Base-by-base conservation (phyloP, 2,888 invertebrate species). In the Syrphus vitripennis region DNA sequence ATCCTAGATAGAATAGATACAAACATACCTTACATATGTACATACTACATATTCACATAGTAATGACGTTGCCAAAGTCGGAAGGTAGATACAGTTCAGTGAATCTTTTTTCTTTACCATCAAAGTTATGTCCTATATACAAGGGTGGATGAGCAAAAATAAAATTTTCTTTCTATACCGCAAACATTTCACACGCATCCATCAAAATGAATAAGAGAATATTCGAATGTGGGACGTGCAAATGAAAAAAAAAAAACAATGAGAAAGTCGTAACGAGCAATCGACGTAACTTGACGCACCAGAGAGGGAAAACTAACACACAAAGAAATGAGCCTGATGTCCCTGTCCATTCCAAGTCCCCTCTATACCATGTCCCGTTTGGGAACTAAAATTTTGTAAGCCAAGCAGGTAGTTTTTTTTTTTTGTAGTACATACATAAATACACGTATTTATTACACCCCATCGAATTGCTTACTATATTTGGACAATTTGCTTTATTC, bases 131-230 rank as follows among this genome's bases (percentile, higher is more conserved):
- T n/a, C 4, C 4, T n/a, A 40, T n/a, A n/a, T 7, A 53, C 14
- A 59, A 21, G 59, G 65, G 42, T 45, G 45, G 65, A 65, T 65
- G 65, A 19, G 21, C 45, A 63, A 42, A 63, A n/a, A n/a, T n/a
- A n/a, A n/a, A n/a, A n/a, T n/a, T n/a, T n/a, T n/a, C 16, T 26
- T 45, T 45, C 26, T 42, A 16, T 5, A 7, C 63, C 42, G 29
- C 65, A 16, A 65, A 45, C 45, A 45, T 65, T 65, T 65, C 65
- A 65, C 65, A 65, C 65, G 65, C 65, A 65, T 65, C 65, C 29
- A 63, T 63, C 42, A 45, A 45, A n/a, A 31, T 7, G 29, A 59
- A 14, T 59, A 6, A 42, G 16, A 42, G n/a, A 40, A 45, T 65
- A 65, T 65, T 65, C 65, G 45, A 24, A 31, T 19, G 29, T 65